A percentile compares a stretch with the other conserved stretches of the same genome.
These are phyloP conservation scores for Odontomachus brunneus DNA, from an alignment of 1,140 invertebrate genomes.

Conservation along the genomic window DNA sequence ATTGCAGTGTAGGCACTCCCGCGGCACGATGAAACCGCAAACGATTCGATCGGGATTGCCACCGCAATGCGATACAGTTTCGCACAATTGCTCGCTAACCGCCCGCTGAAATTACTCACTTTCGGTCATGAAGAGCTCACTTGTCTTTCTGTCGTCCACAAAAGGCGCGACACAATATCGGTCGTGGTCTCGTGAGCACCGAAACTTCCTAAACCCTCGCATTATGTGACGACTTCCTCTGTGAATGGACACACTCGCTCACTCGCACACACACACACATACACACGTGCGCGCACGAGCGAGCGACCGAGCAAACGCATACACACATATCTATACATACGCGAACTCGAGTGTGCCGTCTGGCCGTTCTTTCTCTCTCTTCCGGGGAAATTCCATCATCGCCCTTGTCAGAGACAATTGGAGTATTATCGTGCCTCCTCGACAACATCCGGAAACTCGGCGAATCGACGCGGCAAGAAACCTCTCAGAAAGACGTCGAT, in stretches of 20 bases:
- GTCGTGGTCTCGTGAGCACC: conserved; percentile 12
- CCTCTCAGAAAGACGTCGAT: conserved; percentile 62
- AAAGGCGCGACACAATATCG: conserved; percentile 58
- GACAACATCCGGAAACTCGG: conserved; percentile 52
- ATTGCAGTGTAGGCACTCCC: conserved; percentile 42
- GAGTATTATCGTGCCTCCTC: conserved; percentile 46
- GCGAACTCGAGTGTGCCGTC: conserved; percentile 51
- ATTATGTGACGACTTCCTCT: conserved; percentile 39
- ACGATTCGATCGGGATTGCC: conserved; percentile 55
- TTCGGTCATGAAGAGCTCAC: conserved; percentile 54
- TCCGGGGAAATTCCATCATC: conserved; percentile 54
- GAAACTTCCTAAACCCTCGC: conserved; percentile 43
- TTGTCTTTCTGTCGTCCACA: conserved; percentile 52
- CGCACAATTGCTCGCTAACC: conserved; percentile 58
- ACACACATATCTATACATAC: background rate
- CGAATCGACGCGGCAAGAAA: conserved; percentile 68
- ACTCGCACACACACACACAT: background rate
- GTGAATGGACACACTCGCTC: background rate
- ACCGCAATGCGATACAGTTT: conserved; percentile 55
- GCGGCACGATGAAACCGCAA: conserved; percentile 39
- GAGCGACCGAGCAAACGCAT: too few species aligned
- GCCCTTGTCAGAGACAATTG: conserved; percentile 49
- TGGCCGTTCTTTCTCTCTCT: conserved; percentile 52
- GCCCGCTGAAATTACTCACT: conserved; percentile 50
- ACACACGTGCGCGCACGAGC: background rate